These are phyloP conservation scores for Accipiter minullus DNA, from an alignment of 2,797 vertebrate species.

Conservation along the genomic window DNA sequence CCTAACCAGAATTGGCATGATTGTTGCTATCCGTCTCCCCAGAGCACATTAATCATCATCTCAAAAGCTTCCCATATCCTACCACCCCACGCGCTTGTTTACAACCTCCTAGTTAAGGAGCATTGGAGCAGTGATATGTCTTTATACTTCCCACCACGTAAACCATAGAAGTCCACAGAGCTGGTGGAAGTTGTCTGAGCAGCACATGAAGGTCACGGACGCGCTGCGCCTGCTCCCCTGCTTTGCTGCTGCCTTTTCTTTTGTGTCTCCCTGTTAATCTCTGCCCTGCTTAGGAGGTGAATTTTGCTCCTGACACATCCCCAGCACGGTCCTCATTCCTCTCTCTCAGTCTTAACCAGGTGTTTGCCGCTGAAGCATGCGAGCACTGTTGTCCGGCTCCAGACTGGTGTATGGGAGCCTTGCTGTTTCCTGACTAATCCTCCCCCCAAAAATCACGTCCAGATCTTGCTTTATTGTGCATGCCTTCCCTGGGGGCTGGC, in stretches of 20 bases:
- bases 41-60: not conserved
- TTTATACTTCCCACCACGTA: not conserved
- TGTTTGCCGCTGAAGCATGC: not conserved
- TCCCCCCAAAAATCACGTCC: fast-evolving
- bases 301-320: not conserved
- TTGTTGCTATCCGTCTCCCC: not conserved
- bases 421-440: not conserved
- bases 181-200: not conserved
- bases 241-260: not conserved
- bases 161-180: not conserved
- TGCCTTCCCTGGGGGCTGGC: not conserved
- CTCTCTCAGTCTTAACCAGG: not conserved
- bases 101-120: not conserved
- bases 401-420: not conserved
- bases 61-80: not conserved
- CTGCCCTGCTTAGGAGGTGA: not conserved
- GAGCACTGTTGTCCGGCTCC: fast-evolving
- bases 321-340: not conserved
- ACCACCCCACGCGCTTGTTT: fast-evolving
- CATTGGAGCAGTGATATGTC: fast-evolving
- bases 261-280: not conserved
- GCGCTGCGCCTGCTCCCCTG: not conserved
- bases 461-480: not conserved
- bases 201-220: fast-evolving
- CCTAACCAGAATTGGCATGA: not conserved